Evolutionary conservation across 2,888 invertebrate species (phyloP), one percentile per base, ranked within the genome.

Genomic region (Galeopsomyia nigrocyanea): DNA sequence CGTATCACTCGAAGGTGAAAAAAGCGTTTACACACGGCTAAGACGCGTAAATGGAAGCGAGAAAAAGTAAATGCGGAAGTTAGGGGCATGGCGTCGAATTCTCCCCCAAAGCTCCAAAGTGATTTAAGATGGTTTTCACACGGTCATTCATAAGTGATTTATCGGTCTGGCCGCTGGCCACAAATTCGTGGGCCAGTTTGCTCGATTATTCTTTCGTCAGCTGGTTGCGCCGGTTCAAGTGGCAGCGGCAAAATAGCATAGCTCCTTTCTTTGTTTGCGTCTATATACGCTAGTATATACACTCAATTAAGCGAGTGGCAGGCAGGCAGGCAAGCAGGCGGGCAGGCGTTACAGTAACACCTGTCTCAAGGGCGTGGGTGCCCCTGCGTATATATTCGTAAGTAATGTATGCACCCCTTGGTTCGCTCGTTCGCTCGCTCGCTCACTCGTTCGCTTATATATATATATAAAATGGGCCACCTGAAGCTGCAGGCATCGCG

Each of bases 321-420:
- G 39, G 39, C 39, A 10, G 39, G 13, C 39, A 31, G 31, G 31
- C 31, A 31, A 31, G n/a, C n/a, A n/a, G n/a, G n/a, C n/a, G n/a
- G n/a, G 76, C 79, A 78, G 78, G 78, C 78, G 75, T 71, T 77
- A 76, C 70, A 68, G 79, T 75, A 79, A 79, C 86, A 86, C 86
- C 86, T 86, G 86, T 81, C 82, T 80, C 77, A 78, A 77, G 77
- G 79, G 81, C 83, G 85, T 85, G 82, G 83, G 84, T 82, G 81
- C 81, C 76, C 71, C 75, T 16, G 63, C 13, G 46, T n/a, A 16
- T n/a, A 16, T 39, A 16, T 79, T 80, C 80, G 78, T 80, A 81
- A 82, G 79, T 86, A 85, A 86, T 85, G 84, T 86, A 86, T 86
- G 86, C 86, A 86, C 86, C 86, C 86, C 81, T 81, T 81, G 74